These are phyloP conservation scores for Luehdorfia chinensis DNA, from an alignment of 1,140 invertebrate species.

Conservation along the genomic window DNA sequence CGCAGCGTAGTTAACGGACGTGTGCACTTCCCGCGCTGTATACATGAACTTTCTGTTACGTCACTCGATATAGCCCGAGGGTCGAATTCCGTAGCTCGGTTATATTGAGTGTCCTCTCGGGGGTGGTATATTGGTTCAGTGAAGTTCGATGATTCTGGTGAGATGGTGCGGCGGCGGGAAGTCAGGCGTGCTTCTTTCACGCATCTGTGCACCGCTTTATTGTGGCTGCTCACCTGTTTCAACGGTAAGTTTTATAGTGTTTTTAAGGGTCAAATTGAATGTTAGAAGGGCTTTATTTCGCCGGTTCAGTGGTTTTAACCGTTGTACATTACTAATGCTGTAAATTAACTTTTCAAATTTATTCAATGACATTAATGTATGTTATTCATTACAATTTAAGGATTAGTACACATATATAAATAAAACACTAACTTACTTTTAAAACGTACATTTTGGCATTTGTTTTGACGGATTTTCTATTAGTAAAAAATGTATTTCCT, in stretches of 20 bases:
- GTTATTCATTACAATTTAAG: neutral
- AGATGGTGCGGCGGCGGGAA: slow-evolving; percentile 59
- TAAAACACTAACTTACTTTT: too few relatives aligned
- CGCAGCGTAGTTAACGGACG: slow-evolving; percentile 35
- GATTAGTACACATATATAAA: neutral
- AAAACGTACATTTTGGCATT: too few relatives aligned
- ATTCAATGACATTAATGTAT: neutral
- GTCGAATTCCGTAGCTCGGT: slow-evolving; percentile 33
- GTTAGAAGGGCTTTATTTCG: slow-evolving; percentile 28
- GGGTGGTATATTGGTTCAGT: slow-evolving; percentile 53
- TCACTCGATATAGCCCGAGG: slow-evolving; percentile 42
- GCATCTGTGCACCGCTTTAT: slow-evolving; percentile 46
- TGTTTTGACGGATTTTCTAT: too few relatives aligned
- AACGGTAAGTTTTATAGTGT: slow-evolving; percentile 51
- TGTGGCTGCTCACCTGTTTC: slow-evolving; percentile 60
- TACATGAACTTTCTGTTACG: slow-evolving; percentile 55
- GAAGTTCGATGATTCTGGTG: slow-evolving; percentile 51
- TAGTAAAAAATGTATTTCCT: too few relatives aligned
- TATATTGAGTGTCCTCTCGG: slow-evolving; percentile 39
- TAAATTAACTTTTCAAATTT: neutral
- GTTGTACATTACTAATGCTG: slow-evolving; percentile 24
- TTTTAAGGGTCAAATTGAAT: slow-evolving; percentile 39
- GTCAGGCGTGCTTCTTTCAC: slow-evolving; percentile 39
- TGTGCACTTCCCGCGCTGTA: slow-evolving; percentile 22
- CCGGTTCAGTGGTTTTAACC: slow-evolving; percentile 37